These are phyloP conservation scores for Camponotus pennsylvanicus DNA, from an alignment of 1,140 invertebrate genomes.

Conservation along the genomic window DNA sequence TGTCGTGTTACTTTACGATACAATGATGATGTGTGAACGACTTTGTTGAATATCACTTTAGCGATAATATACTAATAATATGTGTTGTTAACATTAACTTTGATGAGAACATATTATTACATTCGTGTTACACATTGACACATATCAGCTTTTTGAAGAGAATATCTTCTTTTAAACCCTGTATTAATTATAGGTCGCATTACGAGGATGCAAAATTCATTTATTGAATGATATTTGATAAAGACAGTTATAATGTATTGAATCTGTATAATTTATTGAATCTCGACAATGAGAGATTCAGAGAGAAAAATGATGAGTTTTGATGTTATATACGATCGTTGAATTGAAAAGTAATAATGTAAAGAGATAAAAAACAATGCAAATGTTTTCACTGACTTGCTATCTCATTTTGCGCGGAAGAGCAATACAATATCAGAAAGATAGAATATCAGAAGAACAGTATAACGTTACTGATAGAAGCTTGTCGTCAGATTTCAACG, in stretches of 20 bases:
- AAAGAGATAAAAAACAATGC: not conserved
- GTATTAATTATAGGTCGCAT: not conserved
- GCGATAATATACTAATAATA: slow-evolving; percentile 27
- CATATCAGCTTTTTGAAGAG: not conserved
- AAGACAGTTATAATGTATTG: not conserved
- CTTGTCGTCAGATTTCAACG: not conserved
- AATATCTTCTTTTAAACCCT: not conserved
- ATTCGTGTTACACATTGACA: not conserved
- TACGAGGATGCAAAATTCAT: not conserved
- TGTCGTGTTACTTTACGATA: slow-evolving; percentile 5
- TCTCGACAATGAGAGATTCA: not conserved
- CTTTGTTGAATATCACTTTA: not conserved
- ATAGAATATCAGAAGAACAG: not conserved
- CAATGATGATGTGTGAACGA: not conserved
- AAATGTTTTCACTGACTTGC: not conserved
- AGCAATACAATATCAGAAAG: not conserved
- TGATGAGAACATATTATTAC: slow-evolving; percentile 18
- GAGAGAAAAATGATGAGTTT: not conserved
- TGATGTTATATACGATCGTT: not conserved
- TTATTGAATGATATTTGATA: not conserved
- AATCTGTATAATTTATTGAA: not conserved
- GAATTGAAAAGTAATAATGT: not conserved
- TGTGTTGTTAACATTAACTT: slow-evolving; percentile 7
- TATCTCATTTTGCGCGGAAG: not conserved
- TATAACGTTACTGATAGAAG: not conserved